Evolutionary conservation across 2,113 vertebrate species (phyloP), one percentile per base, ranked within the genome.

Genomic region (Nesogale talazaci): DNA sequence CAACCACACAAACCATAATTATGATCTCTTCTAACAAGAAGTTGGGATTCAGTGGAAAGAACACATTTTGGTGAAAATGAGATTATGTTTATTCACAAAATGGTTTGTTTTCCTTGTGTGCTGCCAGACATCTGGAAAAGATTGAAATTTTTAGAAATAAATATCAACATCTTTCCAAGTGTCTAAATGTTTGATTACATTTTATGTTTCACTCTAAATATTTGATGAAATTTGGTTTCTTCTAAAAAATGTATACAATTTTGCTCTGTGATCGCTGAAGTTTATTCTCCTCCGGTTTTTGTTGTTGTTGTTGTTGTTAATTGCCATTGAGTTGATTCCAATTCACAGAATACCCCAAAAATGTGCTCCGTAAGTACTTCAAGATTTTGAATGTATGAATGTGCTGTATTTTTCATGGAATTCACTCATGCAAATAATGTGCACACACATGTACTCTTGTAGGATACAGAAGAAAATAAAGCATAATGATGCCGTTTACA

Each of bases 31-130:
- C 59, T 88, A 67, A 40, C 80, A 90, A 89, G 29, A 80, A 93
- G 87, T 52, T 91, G 77, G 22, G 91, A 96, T 78, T 96, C 77
- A 78, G 89, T 87, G n/a, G 78, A 8, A 81, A 96, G 90, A 83
- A 15, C 36, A 19, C 67, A 95, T 93, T 96, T 94, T 82, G 31
- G 31, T 78, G 34, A 92, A 96, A 95, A 89, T 94, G 94, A 95
- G 92, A 95, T 92, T 84, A 94, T 94, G 83, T 95, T 94, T 95
- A 96, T 96, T 96, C 91, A 88, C 67, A 82, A 57, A 95, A 34
- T 70, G 69, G 85, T 93, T 90, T 95, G 86, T 95, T 95, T 96
- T 94, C 86, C 90, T 95, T 94, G 74, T 84, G 52, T 75, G 56
- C 75, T 96, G 76, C 94, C 95, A 97, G 84, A 96, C 91, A 95